Percentiles rank a stretch among this genome's conserved stretches.
Evolutionary conservation across 2,113 vertebrate genomes (phyloP).

Genomic region (Sigmodon hispidus): DNA sequence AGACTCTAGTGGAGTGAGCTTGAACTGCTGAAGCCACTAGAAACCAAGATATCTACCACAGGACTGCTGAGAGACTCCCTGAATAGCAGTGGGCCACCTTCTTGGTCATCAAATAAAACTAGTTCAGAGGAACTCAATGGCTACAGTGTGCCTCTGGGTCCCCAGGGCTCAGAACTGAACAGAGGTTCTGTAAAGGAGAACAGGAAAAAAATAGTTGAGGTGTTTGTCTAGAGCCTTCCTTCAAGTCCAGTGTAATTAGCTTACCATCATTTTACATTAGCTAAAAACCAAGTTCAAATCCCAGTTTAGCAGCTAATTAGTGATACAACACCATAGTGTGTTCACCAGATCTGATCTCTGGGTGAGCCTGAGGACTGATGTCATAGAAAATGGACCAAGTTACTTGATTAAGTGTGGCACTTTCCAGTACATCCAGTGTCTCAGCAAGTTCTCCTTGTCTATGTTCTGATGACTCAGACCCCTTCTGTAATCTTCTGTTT

Average conservation of each 20-base stretch:
- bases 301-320: not conserved
- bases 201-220: slow-evolving; percentile 44
- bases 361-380: not conserved
- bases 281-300: not conserved
- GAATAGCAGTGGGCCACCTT: not conserved
- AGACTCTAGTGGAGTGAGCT: not conserved
- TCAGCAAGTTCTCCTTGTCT: not conserved
- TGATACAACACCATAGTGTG: not conserved
- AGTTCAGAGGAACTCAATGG: slow-evolving; percentile 40
- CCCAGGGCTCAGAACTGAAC: not conserved
- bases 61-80: not conserved
- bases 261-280: not conserved
- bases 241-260: not conserved
- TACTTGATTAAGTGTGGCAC: not conserved
- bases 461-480: rapidly evolving
- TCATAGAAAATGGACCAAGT: not conserved
- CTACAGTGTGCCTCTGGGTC: slow-evolving; percentile 14
- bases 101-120: slow-evolving; percentile 68
- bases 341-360: not conserved
- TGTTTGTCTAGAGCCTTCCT: slow-evolving; percentile 64
- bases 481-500: not conserved
- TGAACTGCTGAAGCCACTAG: not conserved
- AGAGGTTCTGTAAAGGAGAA: slow-evolving; percentile 36
- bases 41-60: not conserved
- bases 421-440: not conserved